Conservation (phyloP, 1,140 invertebrate species). For the Calliopsis andreniformis region DNA sequence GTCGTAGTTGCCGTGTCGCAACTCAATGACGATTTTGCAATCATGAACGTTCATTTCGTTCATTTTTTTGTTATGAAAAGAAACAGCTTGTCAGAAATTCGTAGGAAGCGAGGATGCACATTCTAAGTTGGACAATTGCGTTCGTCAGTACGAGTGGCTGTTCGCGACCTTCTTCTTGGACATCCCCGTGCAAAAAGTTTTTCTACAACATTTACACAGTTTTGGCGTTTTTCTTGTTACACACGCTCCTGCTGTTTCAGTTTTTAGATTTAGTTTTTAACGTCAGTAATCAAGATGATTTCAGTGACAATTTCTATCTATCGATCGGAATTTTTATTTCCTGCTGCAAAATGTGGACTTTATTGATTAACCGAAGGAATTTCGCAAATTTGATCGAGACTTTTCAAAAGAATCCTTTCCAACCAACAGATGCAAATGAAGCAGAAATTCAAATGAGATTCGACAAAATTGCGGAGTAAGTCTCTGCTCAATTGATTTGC, state of each 20-base stretch:
- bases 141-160: constrained; percentile 29
- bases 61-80: too few species aligned
- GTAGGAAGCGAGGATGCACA: too few species aligned
- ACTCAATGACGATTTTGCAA: too few species aligned
- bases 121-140: too few species aligned
- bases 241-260: not conserved
- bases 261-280: constrained; percentile 23
- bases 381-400: constrained; percentile 37
- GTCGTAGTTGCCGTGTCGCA: too few species aligned
- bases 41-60: too few species aligned
- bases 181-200: not conserved
- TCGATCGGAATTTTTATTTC: constrained; percentile 45
- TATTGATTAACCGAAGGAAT: constrained; percentile 37
- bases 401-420: constrained; percentile 37
- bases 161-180: constrained; percentile 26
- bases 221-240: not conserved
- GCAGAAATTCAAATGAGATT: constrained; percentile 44
- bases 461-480: constrained; percentile 47
- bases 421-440: constrained; percentile 38
- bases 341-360: constrained; percentile 44
- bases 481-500: too few species aligned
- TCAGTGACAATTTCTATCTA: constrained; percentile 60
- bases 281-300: constrained; percentile 37
- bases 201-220: constrained; percentile 11
- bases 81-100: too few species aligned